Base-by-base conservation (phyloP, 2,797 vertebrate species). In the Avahi laniger region DNA sequence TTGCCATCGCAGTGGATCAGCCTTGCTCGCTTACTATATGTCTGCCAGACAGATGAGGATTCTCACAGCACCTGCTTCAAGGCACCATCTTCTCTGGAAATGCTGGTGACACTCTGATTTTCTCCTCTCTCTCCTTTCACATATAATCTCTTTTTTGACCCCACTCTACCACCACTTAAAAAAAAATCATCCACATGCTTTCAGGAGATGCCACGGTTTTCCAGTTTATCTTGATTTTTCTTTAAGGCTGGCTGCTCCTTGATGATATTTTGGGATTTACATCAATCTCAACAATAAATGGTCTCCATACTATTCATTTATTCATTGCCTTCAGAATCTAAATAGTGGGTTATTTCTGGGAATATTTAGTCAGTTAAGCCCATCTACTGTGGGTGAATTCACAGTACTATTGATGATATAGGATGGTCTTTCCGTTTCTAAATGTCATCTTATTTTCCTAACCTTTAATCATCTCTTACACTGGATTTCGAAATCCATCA, bases 161-260 rank as follows among this genome's bases (percentile, higher is more conserved):
- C 10, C 33, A 22, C 1, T 72, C 28, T 33, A 57, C 11, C n/a
- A 10, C 4, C 24, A 79, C 75, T 15, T 38, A n/a, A 67, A 67
- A n/a, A n/a, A 67, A 35, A 35, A 26, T 7, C 26, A 61, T 69
- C 18, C 17, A 2, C 14, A 2, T 46, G 15, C 61, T 88, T 87
- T 61, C 28, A 35, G n/a, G 59, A 50, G 6, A 20, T 57, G 33
- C 30, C 28, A 41, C 24, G 1, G 24, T 84, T 95, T 83, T 59
- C 50, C 18, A 20, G 7, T 78, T 88, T 89, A 24, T 90, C 52
- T 87, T 79, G 52, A 48, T 88, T 94, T 30, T 30, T 83, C 46
- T 85, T 85, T 90, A 79, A 85, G 30, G 12, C 69, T 85, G 26
- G 46, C 63, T 93, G 35, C 46, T 89, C n/a, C 82, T 84, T 26